These are phyloP conservation scores for Amaurobius ferox DNA, from an alignment of 2,888 invertebrate species.

Conservation along the genomic window DNA sequence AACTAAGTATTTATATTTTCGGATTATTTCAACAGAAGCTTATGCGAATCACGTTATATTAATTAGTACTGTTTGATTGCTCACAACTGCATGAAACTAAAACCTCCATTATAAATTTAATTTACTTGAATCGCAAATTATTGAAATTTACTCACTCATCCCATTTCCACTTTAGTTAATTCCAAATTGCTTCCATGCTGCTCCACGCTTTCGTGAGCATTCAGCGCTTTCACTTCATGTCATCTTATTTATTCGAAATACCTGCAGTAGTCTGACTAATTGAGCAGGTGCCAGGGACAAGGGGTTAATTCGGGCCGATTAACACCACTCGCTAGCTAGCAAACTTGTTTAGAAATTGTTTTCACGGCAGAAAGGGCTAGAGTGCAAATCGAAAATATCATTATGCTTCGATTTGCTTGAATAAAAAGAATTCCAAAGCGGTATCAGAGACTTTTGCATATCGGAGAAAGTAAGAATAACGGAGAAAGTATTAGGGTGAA, in stretches of 20 bases:
- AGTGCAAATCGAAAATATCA: no score
- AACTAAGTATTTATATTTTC: no score
- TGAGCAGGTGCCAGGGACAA: conserved; percentile 43
- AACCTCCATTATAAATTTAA: background rate
- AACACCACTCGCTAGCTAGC: conserved; percentile 15
- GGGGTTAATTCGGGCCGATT: conserved; percentile 36
- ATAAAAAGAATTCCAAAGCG: no score
- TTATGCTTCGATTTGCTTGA: no score
- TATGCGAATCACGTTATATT: no score
- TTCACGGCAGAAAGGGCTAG: no score
- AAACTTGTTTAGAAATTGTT: conserved; percentile 3
- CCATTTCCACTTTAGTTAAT: background rate
- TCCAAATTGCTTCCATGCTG: conserved; percentile 45
- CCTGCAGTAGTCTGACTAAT: conserved; percentile 12
- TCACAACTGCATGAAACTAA: no score
- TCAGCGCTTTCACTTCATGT: background rate
- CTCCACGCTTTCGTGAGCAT: conserved; percentile 11
- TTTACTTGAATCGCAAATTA: background rate
- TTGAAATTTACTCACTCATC: background rate
- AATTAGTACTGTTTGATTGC: no score
- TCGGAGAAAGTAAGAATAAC: no score
- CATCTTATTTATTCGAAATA: conserved; percentile 23
- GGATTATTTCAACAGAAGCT: no score
- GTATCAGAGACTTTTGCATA: no score
- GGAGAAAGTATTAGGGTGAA: no score